phyloP scores from a whole-genome alignment of 2,888 invertebrate genomes.

The Drepanosiphum platanoidis region DNA sequence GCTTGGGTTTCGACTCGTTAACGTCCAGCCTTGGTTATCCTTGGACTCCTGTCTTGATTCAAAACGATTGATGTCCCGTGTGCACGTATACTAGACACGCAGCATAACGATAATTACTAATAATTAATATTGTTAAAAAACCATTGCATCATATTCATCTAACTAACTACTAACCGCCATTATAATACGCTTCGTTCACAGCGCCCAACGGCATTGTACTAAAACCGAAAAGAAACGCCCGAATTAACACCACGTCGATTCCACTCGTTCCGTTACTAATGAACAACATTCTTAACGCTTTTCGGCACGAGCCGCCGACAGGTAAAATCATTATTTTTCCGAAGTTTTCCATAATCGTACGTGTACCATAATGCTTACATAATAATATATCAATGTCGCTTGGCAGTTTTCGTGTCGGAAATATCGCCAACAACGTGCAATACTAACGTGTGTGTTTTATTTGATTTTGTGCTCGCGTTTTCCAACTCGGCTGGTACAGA shows the following conservation, averaged over 20 bases:
- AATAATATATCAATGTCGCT: too few relatives aligned
- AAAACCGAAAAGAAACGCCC: constrained; percentile 41
- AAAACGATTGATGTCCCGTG: too few relatives aligned
- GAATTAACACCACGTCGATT: constrained; percentile 34
- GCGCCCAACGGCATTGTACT: constrained; percentile 29
- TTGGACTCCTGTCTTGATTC: too few relatives aligned
- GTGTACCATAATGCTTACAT: too few relatives aligned
- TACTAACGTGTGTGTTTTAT: neutral
- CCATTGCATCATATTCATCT: neutral
- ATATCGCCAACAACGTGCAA: neutral
- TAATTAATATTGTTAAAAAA: too few relatives aligned
- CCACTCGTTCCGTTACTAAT: constrained; percentile 44
- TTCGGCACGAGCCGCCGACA: constrained; percentile 29
- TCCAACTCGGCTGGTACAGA: neutral
- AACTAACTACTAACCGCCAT: constrained; percentile 34
- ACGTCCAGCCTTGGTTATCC: too few relatives aligned
- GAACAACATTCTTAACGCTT: constrained; percentile 55
- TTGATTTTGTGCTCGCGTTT: neutral
- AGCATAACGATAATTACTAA: too few relatives aligned
- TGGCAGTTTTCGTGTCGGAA: neutral
- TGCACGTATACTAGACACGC: too few relatives aligned
- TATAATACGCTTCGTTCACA: constrained; percentile 35
- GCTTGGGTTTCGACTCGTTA: too few relatives aligned
- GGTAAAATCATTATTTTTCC: constrained; percentile 15
- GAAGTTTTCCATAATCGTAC: neutral